These are phyloP conservation scores for Ormyrus pomaceus DNA, from an alignment of 2,888 invertebrate genomes.

Conservation along the genomic window DNA sequence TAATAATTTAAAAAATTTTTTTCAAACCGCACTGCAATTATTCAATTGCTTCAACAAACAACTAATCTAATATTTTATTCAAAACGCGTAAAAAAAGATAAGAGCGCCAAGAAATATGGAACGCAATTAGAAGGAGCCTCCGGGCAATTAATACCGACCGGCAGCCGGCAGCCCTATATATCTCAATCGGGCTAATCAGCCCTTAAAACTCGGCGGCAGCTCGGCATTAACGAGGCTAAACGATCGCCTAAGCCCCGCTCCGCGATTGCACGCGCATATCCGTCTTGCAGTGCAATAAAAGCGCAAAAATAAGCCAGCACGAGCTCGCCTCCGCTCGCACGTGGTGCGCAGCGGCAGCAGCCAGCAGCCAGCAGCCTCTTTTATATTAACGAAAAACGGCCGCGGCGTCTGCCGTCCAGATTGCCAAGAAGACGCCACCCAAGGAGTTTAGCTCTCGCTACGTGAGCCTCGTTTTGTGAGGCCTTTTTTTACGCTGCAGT, in stretches of 20 bases:
- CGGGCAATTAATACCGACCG: too few species aligned
- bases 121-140: too few species aligned
- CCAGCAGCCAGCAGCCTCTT: slow-evolving; percentile 18
- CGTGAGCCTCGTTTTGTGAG: slow-evolving; percentile 4
- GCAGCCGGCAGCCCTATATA: too few species aligned
- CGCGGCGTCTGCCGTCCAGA: slow-evolving; percentile 63
- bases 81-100: too few species aligned
- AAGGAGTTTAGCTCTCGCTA: slow-evolving; percentile 56
- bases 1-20: too few species aligned
- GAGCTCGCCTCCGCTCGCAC: not conserved
- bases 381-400: slow-evolving; percentile 52
- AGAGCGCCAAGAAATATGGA: too few species aligned
- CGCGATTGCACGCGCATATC: not conserved
- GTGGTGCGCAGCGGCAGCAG: slow-evolving; percentile 32
- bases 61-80: too few species aligned
- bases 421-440: slow-evolving; percentile 64
- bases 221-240: not conserved
- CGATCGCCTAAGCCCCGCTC: slow-evolving; percentile 3
- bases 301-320: slow-evolving; percentile 10
- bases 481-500: not conserved
- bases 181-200: slow-evolving; percentile 11
- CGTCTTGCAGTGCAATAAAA: slow-evolving; percentile 28
- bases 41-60: too few species aligned
- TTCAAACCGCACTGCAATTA: too few species aligned
- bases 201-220: slow-evolving; percentile 22